Evolutionary conservation across 2,888 invertebrate species (phyloP).

Genomic region (Dugesia japonica): DNA sequence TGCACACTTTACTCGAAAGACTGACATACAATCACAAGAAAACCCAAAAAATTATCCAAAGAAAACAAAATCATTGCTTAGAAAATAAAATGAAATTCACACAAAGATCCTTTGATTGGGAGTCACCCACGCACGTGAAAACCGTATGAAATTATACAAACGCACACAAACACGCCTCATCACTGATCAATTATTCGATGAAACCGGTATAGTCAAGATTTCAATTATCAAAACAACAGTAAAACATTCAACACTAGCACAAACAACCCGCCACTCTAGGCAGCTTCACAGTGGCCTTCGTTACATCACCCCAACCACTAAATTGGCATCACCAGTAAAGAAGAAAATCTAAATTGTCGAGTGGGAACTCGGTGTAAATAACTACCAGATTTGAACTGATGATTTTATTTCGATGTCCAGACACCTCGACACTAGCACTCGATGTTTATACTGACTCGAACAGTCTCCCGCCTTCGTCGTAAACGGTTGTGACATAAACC

Average conservation of each 20-base stretch:
- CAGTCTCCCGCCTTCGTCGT: slow-evolving; percentile 11
- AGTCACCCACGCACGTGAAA: not conserved
- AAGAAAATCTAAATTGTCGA: not conserved
- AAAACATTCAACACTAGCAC: slow-evolving; percentile 7
- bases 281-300: slow-evolving; percentile 10
- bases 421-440: slow-evolving; percentile 15
- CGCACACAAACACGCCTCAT: not conserved
- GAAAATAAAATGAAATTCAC: not conserved
- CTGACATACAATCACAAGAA: not conserved
- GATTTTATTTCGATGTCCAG: slow-evolving; percentile 5
- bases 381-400: slow-evolving; percentile 16
- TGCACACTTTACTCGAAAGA: not conserved
- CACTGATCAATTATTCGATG: not conserved
- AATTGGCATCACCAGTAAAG: slow-evolving; percentile 4
- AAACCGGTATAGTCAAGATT: not conserved
- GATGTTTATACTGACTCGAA: slow-evolving; percentile 20
- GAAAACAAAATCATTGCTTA: slow-evolving; percentile 7
- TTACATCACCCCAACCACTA: slow-evolving; percentile 20
- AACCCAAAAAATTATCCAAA: not conserved
- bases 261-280: slow-evolving; percentile 17
- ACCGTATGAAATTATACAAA: too few relatives aligned
- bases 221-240: slow-evolving; percentile 14
- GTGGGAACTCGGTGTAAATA: slow-evolving; percentile 20
- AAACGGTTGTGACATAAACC: slow-evolving; percentile 11
- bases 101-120: not conserved